phyloP scores from a whole-genome alignment of 2,797 vertebrate species.

The Sylvilagus floridanus region DNA sequence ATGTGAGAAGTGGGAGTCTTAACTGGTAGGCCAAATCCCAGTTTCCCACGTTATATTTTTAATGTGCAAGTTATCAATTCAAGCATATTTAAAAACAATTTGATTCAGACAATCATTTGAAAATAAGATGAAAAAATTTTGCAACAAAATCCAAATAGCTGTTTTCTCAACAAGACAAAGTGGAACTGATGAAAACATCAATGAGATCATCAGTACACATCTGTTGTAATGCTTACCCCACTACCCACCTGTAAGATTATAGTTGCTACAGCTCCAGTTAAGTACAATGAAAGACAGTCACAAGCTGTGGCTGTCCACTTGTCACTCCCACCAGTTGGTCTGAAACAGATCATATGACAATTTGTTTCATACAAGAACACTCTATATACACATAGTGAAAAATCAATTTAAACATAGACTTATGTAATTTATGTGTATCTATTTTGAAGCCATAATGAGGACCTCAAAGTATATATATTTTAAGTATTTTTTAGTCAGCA shows the following conservation, averaged over 20 bases:
- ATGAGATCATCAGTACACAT: not conserved
- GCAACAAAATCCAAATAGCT: not conserved
- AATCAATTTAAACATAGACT: slow-evolving; percentile 27
- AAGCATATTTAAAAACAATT: slow-evolving; percentile 47
- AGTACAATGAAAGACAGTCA: slow-evolving; percentile 91
- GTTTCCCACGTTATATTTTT: not conserved
- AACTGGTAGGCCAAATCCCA: no score
- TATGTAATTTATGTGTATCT: slow-evolving; percentile 1
- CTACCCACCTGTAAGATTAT: slow-evolving; percentile 91
- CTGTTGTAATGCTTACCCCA: not conserved
- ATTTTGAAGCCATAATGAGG: not conserved
- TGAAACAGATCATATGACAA: slow-evolving; percentile 78
- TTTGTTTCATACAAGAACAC: slow-evolving; percentile 40
- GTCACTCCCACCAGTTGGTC: slow-evolving; percentile 93
- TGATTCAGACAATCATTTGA: slow-evolving; percentile 30
- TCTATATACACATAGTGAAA: not conserved
- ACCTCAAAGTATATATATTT: not conserved
- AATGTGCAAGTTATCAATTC: slow-evolving; percentile 51
- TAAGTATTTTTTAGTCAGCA: not conserved
- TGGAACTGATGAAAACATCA: not conserved
- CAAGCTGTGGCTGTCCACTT: slow-evolving; percentile 96
- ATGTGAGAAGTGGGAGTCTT: no score
- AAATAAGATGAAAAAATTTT: slow-evolving; percentile 45
- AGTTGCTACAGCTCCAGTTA: slow-evolving; percentile 89
- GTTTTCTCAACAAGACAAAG: slow-evolving; percentile 49